Evolutionary conservation across 2,797 vertebrate genomes (phyloP).

Genomic region (Allenopithecus nigroviridis): DNA sequence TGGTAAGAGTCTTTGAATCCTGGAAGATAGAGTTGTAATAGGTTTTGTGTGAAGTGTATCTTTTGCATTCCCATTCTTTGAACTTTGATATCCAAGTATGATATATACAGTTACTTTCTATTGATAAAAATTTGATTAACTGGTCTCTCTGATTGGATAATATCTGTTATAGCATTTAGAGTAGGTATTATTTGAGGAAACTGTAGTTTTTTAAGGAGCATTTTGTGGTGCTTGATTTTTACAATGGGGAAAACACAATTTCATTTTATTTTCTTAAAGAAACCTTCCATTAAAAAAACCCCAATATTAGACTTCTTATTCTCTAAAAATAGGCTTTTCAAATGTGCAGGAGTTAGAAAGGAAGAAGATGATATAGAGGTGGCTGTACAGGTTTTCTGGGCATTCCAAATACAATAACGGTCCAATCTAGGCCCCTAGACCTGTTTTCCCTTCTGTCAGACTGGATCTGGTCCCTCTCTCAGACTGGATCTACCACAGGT

Average conservation of each 20-base stretch:
- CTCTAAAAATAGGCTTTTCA: neutral
- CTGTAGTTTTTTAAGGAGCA: neutral
- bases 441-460: neutral
- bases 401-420: neutral
- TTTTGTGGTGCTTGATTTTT: slow-evolving; percentile 17
- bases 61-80: neutral
- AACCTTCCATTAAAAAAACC: neutral
- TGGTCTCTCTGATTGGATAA: neutral
- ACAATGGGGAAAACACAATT: neutral
- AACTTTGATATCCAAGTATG: neutral
- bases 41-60: neutral
- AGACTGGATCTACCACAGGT: neutral
- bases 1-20: neutral
- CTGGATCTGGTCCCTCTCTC: neutral
- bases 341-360: neutral
- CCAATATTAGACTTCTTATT: neutral
- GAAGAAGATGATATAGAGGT: neutral
- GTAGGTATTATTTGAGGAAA: neutral
- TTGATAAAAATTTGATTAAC: neutral
- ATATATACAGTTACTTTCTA: neutral
- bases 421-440: neutral
- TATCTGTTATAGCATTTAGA: neutral
- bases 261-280: neutral
- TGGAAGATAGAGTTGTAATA: neutral
- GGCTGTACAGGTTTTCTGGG: neutral